A percentile compares a stretch with the other conserved stretches of the same genome.
Evolutionary conservation across 2,888 invertebrate genomes (phyloP).

Genomic region (Antheraea yamamai): DNA sequence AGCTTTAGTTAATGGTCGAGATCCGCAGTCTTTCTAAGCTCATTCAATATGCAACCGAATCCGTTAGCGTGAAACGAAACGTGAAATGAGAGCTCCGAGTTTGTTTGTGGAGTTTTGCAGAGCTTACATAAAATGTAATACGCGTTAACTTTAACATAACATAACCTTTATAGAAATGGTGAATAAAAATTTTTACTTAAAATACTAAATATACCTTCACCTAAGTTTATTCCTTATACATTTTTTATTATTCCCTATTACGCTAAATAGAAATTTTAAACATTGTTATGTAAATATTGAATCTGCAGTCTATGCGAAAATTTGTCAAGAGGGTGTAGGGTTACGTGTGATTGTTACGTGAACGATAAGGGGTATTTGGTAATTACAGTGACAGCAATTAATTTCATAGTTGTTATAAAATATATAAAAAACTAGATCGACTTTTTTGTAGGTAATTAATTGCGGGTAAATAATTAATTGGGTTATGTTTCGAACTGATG

Average conservation of each 20-base stretch:
- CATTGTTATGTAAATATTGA: too few relatives aligned
- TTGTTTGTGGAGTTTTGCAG: slow-evolving; percentile 19
- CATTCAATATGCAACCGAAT: slow-evolving; percentile 33
- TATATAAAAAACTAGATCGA: too few relatives aligned
- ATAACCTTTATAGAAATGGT: not conserved
- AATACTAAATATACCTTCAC: not conserved
- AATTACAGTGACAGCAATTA: too few relatives aligned
- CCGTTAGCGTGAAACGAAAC: slow-evolving; percentile 27
- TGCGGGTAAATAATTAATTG: too few relatives aligned
- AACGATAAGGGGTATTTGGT: too few relatives aligned
- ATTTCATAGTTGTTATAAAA: too few relatives aligned
- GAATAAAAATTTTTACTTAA: not conserved
- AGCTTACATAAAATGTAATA: slow-evolving; percentile 5
- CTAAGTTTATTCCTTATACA: not conserved
- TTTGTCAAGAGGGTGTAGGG: too few relatives aligned
- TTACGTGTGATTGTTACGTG: too few relatives aligned
- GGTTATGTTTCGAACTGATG: too few relatives aligned
- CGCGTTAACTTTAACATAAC: not conserved
- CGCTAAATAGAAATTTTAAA: too few relatives aligned
- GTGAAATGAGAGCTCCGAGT: slow-evolving; percentile 27
- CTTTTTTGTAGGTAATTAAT: too few relatives aligned
- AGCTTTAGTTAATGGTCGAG: slow-evolving; percentile 35
- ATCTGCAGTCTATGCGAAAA: too few relatives aligned
- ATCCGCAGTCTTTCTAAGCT: slow-evolving; percentile 26
- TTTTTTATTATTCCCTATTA: not conserved